Conservation (phyloP, 1,140 invertebrate genomes). For the Halyomorpha halys region DNA sequence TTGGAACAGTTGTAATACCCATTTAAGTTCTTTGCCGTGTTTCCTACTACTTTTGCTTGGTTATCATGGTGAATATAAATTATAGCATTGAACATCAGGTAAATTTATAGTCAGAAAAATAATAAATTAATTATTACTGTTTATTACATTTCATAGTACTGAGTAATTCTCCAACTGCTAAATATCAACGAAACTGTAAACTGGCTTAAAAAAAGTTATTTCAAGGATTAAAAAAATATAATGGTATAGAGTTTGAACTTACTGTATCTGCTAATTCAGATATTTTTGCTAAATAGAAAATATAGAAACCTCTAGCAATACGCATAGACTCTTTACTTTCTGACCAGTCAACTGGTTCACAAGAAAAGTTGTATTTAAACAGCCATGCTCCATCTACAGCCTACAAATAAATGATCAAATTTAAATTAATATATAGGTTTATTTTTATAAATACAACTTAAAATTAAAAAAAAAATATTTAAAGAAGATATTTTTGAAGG, state of each 20-base stretch:
- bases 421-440: no score
- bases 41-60: no score
- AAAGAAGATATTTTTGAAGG: no score
- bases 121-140: neutral
- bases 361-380: slow-evolving; percentile 66
- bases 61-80: no score
- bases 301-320: slow-evolving; percentile 67
- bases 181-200: no score
- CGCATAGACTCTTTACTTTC: slow-evolving; percentile 49
- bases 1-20: no score
- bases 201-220: neutral
- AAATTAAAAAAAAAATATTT: no score
- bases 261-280: slow-evolving; percentile 82
- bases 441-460: no score
- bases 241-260: slow-evolving; percentile 24
- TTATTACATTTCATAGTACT: neutral
- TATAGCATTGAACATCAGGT: no score
- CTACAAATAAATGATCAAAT: neutral
- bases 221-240: neutral
- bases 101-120: no score
- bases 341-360: slow-evolving; percentile 71
- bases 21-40: no score
- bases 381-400: slow-evolving; percentile 30
- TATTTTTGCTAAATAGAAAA: slow-evolving; percentile 85
- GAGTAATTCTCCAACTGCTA: neutral